Evolutionary conservation across 2,797 vertebrate species (phyloP).

Genomic region (Mormyrops attenuatus): DNA sequence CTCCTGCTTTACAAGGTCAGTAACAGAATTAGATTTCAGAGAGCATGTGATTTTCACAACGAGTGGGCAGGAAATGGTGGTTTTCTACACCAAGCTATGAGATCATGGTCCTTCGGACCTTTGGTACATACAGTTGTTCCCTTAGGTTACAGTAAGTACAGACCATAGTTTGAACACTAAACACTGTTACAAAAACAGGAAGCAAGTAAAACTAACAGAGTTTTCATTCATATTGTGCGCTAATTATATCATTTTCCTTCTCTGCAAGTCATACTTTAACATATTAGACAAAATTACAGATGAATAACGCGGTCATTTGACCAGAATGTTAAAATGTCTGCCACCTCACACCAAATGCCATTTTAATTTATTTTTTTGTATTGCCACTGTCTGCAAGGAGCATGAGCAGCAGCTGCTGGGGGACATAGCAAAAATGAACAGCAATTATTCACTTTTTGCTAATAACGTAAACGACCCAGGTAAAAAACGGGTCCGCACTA

Average conservation of each 20-base stretch:
- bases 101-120: background rate
- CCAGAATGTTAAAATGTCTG: constrained; percentile 48
- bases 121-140: background rate
- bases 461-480: background rate
- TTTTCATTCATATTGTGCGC: background rate
- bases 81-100: background rate
- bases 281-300: background rate
- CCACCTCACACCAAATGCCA: constrained; percentile 24
- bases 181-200: background rate
- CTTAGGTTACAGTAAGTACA: background rate
- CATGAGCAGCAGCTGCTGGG: background rate
- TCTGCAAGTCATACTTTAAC: background rate
- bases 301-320: constrained; percentile 16
- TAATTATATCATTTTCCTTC: background rate
- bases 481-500: background rate
- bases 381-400: constrained; percentile 4
- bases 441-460: background rate
- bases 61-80: background rate
- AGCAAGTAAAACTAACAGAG: background rate
- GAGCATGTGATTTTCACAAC: background rate
- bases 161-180: background rate
- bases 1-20: background rate
- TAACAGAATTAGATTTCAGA: background rate
- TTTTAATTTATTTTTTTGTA: constrained; percentile 44
- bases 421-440: background rate